Conservation (phyloP, 2,113 vertebrate species). For the Epinephelus lanceolatus region DNA sequence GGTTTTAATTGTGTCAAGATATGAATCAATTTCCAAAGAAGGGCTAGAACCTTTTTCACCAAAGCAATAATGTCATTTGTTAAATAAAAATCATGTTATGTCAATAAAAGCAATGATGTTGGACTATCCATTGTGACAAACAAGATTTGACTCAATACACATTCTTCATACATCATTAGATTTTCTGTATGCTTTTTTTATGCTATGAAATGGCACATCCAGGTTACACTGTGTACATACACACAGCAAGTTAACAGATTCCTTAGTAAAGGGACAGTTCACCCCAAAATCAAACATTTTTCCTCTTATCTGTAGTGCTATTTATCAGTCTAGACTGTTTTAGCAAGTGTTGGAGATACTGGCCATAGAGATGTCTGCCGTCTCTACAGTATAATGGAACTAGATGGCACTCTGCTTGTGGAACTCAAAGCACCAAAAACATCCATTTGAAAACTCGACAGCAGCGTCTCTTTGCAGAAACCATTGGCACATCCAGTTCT, state of each 20-base stretch:
- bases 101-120: constrained; percentile 34
- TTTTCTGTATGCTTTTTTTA: constrained; percentile 26
- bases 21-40: constrained; percentile 48
- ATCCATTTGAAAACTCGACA: no score
- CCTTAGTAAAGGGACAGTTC: not conserved
- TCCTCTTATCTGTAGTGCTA: no score
- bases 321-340: no score
- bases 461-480: no score
- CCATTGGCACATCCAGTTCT: no score
- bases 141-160: constrained; percentile 16
- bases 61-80: constrained; percentile 33
- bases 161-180: constrained; percentile 11
- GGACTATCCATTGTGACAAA: constrained; percentile 1
- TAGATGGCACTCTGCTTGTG: no score
- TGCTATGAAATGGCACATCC: constrained; percentile 42
- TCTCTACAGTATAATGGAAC: no score
- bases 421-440: no score
- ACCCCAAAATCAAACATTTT: no score
- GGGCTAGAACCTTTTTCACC: constrained; percentile 25
- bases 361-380: no score
- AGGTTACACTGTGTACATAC: constrained; percentile 26
- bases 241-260: constrained; percentile 10
- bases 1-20: constrained; percentile 69
- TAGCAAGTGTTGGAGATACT: no score
- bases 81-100: constrained; percentile 36